Evolutionary conservation across 2,113 vertebrate genomes (phyloP).

Genomic region (Setophaga coronata): DNA sequence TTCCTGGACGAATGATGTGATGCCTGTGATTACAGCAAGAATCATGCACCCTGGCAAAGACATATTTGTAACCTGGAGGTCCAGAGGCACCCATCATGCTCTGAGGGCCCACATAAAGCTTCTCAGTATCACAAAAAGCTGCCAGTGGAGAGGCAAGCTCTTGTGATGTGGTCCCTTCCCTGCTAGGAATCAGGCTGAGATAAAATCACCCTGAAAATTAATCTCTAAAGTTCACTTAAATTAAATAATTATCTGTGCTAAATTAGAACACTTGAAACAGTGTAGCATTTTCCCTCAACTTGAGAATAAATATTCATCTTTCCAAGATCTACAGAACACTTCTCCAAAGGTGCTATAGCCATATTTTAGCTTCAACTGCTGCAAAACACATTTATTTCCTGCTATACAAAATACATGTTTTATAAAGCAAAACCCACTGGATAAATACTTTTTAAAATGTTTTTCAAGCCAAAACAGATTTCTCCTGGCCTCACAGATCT

Average conservation of each 20-base stretch:
- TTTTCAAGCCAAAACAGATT: background rate
- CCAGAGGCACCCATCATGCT: background rate
- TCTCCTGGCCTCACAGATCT: background rate
- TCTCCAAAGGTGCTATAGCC: background rate
- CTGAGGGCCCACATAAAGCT: background rate
- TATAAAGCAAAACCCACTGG: background rate
- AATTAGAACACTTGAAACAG: background rate
- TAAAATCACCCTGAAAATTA: background rate
- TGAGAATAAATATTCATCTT: background rate
- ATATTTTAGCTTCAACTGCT: background rate
- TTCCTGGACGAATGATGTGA: background rate
- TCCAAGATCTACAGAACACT: background rate
- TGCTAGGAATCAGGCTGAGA: background rate
- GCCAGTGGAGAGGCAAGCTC: background rate
- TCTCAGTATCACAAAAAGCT: background rate
- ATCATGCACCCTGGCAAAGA: background rate
- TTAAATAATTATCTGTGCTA: background rate
- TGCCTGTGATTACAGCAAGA: background rate
- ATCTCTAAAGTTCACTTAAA: slow-evolving; percentile 4
- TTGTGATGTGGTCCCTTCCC: background rate
- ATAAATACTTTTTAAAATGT: background rate
- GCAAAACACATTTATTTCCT: background rate
- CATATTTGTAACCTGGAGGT: background rate
- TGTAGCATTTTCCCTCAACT: background rate
- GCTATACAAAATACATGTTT: background rate